Percentiles rank a stretch among this genome's conserved stretches.
phyloP scores from a whole-genome alignment of 2,113 vertebrate genomes.

The Sinocyclocheilus grahami region DNA sequence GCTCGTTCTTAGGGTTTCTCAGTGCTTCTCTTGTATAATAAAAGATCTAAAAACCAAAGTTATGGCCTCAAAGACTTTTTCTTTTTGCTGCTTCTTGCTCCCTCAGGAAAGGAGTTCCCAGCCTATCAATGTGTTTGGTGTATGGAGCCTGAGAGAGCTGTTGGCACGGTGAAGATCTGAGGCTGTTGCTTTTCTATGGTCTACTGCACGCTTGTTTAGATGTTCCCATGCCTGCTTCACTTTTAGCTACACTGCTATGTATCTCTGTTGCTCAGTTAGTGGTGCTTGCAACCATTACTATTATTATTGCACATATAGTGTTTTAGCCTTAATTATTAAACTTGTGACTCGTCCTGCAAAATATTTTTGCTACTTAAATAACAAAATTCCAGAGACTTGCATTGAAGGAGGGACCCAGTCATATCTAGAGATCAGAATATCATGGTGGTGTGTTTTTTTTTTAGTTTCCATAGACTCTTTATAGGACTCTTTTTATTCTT shows the following conservation, averaged over 20 bases:
- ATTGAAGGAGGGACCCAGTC: neutral
- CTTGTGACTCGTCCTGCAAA: neutral
- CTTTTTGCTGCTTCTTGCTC: neutral
- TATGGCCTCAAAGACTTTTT: neutral
- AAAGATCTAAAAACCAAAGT: neutral
- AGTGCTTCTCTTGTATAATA: neutral
- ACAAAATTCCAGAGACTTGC: neutral
- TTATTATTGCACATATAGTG: neutral
- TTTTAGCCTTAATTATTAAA: neutral
- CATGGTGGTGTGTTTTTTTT: neutral
- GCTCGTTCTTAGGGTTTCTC: neutral
- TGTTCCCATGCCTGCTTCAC: constrained; percentile 62
- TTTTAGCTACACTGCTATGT: neutral
- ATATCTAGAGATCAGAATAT: neutral
- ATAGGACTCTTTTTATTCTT: neutral
- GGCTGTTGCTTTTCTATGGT: constrained; percentile 38
- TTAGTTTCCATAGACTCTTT: neutral
- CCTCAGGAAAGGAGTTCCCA: constrained; percentile 54
- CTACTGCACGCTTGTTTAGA: constrained; percentile 61
- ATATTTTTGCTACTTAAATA: neutral
- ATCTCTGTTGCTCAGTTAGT: neutral
- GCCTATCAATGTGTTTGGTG: constrained; percentile 70
- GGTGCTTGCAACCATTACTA: neutral
- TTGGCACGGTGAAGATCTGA: constrained; percentile 36
- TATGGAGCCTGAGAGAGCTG: constrained; percentile 32